Evolutionary conservation across 2,113 vertebrate genomes (phyloP).

Genomic region (Dasypus novemcinctus): DNA sequence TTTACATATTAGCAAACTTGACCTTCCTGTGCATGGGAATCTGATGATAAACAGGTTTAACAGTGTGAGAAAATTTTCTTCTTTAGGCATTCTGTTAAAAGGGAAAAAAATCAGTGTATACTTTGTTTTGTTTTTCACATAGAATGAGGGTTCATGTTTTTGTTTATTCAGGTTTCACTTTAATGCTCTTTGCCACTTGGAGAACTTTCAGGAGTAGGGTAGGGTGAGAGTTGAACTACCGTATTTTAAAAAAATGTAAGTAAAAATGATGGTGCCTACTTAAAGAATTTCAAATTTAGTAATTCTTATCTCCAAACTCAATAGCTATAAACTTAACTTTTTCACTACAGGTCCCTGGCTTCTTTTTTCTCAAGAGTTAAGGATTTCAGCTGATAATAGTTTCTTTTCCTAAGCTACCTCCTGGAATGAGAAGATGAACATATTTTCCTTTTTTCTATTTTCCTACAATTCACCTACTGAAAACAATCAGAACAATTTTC

Average conservation of each 20-base stretch:
- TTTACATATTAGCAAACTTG: constrained; percentile 48
- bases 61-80: constrained; percentile 67
- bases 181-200: constrained; percentile 45
- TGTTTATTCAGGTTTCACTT: constrained; percentile 68
- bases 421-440: background rate
- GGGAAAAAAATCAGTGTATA: background rate
- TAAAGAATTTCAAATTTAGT: constrained; percentile 50
- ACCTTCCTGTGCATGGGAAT: constrained; percentile 63
- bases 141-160: constrained; percentile 12
- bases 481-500: background rate
- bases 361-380: background rate
- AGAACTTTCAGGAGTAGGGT: background rate
- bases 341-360: background rate
- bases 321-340: background rate
- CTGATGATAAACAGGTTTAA: constrained; percentile 41
- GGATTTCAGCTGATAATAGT: background rate
- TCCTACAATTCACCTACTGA: background rate
- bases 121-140: constrained; percentile 58
- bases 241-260: constrained; percentile 28
- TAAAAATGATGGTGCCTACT: constrained; percentile 6
- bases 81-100: constrained; percentile 28
- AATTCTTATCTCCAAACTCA: background rate
- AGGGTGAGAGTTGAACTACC: background rate
- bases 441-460: background rate
- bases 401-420: background rate